These are phyloP conservation scores for Meloidogyne exigua DNA, from an alignment of 1,140 invertebrate genomes.

Conservation along the genomic window DNA sequence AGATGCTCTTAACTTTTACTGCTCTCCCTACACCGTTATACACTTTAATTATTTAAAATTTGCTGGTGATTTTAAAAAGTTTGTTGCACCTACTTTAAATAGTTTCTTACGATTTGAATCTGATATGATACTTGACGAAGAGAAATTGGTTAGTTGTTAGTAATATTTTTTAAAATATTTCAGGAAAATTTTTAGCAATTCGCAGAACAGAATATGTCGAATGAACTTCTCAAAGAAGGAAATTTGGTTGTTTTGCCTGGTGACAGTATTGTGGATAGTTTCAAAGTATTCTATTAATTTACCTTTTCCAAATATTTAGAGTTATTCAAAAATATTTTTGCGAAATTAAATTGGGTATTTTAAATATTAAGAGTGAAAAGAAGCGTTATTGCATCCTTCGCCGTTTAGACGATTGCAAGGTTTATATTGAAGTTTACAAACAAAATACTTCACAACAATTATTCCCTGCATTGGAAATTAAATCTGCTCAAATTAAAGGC, in stretches of 20 bases:
- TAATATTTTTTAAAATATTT: neutral
- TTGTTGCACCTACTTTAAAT: constrained; percentile 27
- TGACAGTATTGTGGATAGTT: constrained; percentile 48
- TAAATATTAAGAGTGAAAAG: constrained; percentile 35
- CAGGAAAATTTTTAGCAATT: neutral
- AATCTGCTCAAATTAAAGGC: constrained; percentile 46
- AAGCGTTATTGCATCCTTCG: constrained; percentile 46
- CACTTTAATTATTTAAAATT: constrained; percentile 47
- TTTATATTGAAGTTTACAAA: constrained; percentile 41
- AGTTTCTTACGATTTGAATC: constrained; percentile 38
- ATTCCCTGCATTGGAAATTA: constrained; percentile 33
- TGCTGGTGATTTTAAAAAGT: constrained; percentile 53
- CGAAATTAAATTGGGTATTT: neutral
- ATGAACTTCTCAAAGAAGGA: constrained; percentile 42
- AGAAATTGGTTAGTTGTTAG: constrained; percentile 29
- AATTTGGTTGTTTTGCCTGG: constrained; percentile 48
- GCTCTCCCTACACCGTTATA: constrained; percentile 44
- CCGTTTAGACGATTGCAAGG: constrained; percentile 25
- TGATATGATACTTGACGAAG: constrained; percentile 37
- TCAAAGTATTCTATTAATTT: constrained; percentile 41
- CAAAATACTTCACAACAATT: constrained; percentile 28
- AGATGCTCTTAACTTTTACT: constrained; percentile 42
- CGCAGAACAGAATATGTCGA: neutral
- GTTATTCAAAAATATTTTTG: neutral
- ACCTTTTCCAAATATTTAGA: too few relatives aligned